Evolutionary conservation across 2,113 vertebrate genomes (phyloP).

Genomic region (Pomatostomus ruficeps): DNA sequence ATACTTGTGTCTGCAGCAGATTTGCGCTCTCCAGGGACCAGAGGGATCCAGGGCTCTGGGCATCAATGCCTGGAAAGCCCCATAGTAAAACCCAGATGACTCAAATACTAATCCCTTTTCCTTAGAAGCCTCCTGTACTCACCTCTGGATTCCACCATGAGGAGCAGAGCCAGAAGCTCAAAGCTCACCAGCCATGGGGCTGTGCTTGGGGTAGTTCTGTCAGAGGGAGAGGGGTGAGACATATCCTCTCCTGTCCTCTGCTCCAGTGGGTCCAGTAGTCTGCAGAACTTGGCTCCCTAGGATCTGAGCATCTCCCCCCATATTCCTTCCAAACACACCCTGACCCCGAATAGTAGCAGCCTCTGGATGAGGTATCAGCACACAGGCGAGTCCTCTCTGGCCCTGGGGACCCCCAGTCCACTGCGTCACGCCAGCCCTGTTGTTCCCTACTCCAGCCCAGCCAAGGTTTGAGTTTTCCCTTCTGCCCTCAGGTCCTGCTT

Average conservation of each 20-base stretch:
- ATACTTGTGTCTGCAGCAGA: not conserved
- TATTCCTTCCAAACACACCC: not conserved
- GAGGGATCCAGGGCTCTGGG: not conserved
- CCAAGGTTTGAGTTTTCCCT: not conserved
- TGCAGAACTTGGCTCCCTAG: fast-evolving
- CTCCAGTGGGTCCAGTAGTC: fast-evolving
- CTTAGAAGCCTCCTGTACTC: not conserved
- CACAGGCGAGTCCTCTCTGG: not conserved
- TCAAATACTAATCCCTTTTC: not conserved
- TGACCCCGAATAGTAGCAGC: fast-evolving
- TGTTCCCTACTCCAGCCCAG: not conserved
- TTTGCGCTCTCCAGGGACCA: fast-evolving
- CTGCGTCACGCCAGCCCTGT: fast-evolving
- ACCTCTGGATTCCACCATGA: not conserved
- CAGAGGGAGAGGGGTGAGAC: not conserved
- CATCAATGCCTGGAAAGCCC: not conserved
- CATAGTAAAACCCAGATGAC: not conserved
- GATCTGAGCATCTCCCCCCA: not conserved
- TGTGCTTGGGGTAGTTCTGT: not conserved
- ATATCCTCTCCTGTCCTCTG: not conserved
- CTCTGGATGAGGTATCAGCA: not conserved
- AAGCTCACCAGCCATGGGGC: not conserved
- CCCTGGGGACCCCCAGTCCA: not conserved
- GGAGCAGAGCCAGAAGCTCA: not conserved
- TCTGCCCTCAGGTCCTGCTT: not conserved